phyloP scores from a whole-genome alignment of 2,113 vertebrate species.

The Fregetta grallaria region DNA sequence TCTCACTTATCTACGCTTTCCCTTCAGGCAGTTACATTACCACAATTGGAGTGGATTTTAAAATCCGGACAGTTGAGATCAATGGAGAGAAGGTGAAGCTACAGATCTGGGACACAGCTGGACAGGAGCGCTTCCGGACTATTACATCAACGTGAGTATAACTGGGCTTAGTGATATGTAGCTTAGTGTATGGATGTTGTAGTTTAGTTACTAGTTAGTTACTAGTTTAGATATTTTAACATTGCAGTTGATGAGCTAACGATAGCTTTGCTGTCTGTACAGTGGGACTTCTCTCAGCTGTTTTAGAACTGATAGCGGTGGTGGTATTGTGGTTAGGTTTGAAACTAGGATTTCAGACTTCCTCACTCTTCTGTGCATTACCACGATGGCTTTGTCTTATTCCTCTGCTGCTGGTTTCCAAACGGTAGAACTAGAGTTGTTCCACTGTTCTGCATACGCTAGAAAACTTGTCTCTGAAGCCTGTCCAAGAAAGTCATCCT shows the following conservation, averaged over 20 bases:
- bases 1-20: neutral
- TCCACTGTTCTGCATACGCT: neutral
- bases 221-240: neutral
- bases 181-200: neutral
- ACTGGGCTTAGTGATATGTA: neutral
- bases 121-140: constrained; percentile 96
- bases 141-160: constrained; percentile 96
- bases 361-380: neutral
- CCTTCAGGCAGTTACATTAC: constrained; percentile 96
- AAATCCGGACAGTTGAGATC: constrained; percentile 98
- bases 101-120: constrained; percentile 98
- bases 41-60: constrained; percentile 98
- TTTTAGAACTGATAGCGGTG: fast-evolving
- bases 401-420: neutral
- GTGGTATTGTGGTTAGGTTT: neutral
- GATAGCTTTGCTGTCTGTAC: neutral
- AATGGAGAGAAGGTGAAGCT: constrained; percentile 99
- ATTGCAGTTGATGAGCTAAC: neutral
- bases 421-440: neutral
- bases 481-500: neutral
- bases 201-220: neutral
- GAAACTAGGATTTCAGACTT: neutral
- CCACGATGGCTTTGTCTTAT: neutral
- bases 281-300: neutral
- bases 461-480: neutral